Conservation (phyloP, 1,140 invertebrate genomes). For the Lepeophtheirus salmonis region DNA sequence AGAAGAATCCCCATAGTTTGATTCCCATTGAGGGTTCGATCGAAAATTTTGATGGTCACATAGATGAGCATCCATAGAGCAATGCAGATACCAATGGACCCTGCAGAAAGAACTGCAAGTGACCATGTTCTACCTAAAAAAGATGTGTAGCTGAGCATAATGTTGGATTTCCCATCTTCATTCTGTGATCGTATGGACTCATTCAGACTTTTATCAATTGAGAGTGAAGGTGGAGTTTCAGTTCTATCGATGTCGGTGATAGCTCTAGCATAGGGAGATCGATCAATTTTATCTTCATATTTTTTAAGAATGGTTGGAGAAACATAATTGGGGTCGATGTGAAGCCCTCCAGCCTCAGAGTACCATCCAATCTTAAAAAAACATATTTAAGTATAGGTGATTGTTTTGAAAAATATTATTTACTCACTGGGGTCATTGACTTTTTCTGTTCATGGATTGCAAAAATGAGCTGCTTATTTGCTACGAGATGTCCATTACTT, state of each 20-base stretch:
- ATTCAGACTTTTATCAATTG: neutral
- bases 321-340: conserved; percentile 20
- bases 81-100: conserved; percentile 8
- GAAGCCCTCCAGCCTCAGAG: conserved; percentile 24
- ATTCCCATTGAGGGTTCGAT: conserved; percentile 14
- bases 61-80: conserved; percentile 17
- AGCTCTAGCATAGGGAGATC: neutral
- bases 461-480: conserved; percentile 17
- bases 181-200: neutral
- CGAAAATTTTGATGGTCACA: conserved; percentile 14
- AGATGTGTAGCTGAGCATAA: neutral
- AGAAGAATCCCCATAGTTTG: conserved; percentile 16
- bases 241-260: neutral
- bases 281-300: neutral
- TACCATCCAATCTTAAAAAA: conserved; percentile 25
- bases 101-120: neutral
- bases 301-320: neutral
- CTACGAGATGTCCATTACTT: conserved; percentile 17
- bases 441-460: conserved; percentile 16
- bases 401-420: neutral
- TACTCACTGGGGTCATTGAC: conserved; percentile 22
- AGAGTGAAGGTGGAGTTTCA: neutral
- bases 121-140: conserved; percentile 2
- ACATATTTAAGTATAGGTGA: conserved; percentile 18
- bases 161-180: neutral